Conservation (phyloP, 2,888 invertebrate species). For the Abrostola triplasia region DNA sequence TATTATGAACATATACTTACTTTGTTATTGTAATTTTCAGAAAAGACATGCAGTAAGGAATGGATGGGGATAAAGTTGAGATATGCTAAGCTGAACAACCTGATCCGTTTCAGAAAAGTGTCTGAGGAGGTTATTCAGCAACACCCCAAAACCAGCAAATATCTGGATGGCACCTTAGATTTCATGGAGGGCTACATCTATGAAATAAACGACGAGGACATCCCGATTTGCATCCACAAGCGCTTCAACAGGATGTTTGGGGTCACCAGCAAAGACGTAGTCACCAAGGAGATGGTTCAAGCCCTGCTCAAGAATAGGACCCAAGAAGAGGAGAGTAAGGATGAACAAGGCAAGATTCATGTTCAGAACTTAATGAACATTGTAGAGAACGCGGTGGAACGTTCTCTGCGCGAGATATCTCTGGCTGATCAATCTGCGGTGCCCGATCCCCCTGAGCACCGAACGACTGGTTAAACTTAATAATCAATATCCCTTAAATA, state of each 20-base stretch:
- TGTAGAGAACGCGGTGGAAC: conserved; percentile 41
- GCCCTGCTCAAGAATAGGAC: conserved; percentile 38
- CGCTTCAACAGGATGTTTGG: conserved; percentile 44
- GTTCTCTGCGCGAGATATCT: conserved; percentile 36
- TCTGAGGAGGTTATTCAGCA: conserved; percentile 34
- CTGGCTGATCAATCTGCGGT: not conserved
- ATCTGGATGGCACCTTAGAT: conserved; percentile 34
- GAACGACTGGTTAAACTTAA: not conserved
- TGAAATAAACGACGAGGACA: conserved; percentile 37
- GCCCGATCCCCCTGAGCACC: not conserved
- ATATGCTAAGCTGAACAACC: conserved; percentile 39
- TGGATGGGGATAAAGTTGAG: conserved; percentile 36
- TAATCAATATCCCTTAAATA: not conserved
- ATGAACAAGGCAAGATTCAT: conserved; percentile 44
- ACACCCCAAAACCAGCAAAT: conserved; percentile 42
- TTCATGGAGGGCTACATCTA: conserved; percentile 42
- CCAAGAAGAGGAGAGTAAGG: conserved; percentile 38
- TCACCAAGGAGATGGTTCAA: conserved; percentile 47
- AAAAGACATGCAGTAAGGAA: conserved; percentile 33
- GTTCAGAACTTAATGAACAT: conserved; percentile 47
- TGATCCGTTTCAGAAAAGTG: conserved; percentile 42
- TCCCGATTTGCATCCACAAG: conserved; percentile 31
- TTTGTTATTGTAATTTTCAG: conserved; percentile 20
- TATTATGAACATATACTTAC: no score
- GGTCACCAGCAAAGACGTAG: conserved; percentile 33